Base-by-base conservation (phyloP, 37 sponge, comb jelly and placozoan genomes). In the Spongia lamella region DNA sequence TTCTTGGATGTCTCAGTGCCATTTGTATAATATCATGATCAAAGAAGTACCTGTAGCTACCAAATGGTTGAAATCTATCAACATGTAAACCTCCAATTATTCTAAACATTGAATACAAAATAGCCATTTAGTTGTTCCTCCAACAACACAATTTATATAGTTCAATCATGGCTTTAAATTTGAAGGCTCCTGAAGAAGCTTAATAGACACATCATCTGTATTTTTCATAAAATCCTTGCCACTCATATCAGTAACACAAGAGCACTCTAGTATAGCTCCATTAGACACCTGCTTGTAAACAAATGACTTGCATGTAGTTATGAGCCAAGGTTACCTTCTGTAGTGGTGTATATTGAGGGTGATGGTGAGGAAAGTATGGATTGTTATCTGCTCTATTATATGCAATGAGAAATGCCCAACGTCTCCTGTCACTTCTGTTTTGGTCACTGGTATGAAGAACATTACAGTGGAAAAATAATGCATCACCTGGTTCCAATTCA, bases 381-480 rank as follows among this genome's bases (percentile, higher is more conserved):
- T 79, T 61, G 59, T 95, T 95, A 79, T 77, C 68, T 47, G 86
- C 84, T 22, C 89, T 73, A 81, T 95, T 95, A 83, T 91, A 95
- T 15, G 92, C 89, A 60, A 85, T 83, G 63, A 95, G 83, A 69
- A 95, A 84, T 33, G 96, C 92, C 92, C 96, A 90, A 9, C 96
- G 63, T 50, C 84, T 73, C 38, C 76, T 56, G 33, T 85, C 82
- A 77, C 91, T 90, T 72, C 73, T 68, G 84, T 95, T 95, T 69
- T 84, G 77, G 32, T 91, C 88, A 47, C 89, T 88, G 32, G 62
- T 67, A 61, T 94, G 95, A 11, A 94, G 87, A n/a, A 90, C 55
- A 52, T 90, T 90, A 53, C 78, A 74, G 66, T 95, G 96, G 72
- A 95, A 91, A 82, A 89, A 95, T 32, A 95, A 70, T 14, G 89